Percentiles rank a stretch among this genome's conserved stretches.
These are phyloP conservation scores for Bugula neritina DNA, from an alignment of 2,888 invertebrate species.

Conservation along the genomic window DNA sequence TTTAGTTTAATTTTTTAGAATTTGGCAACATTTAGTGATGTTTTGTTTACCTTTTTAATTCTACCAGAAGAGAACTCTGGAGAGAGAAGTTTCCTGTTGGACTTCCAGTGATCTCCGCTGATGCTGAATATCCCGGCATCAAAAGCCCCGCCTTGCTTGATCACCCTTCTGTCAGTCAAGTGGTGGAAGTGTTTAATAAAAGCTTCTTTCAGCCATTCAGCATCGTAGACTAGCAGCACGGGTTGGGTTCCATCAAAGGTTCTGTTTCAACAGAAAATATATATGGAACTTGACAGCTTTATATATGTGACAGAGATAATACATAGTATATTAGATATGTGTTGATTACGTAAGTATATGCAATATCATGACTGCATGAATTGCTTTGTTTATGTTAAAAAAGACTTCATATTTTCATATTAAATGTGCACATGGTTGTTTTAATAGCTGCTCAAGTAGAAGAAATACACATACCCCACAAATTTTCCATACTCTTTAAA, in stretches of 20 bases:
- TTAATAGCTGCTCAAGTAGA: neutral
- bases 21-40: neutral
- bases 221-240: neutral
- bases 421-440: neutral
- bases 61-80: constrained; percentile 14
- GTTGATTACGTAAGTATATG: too few relatives aligned
- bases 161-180: neutral
- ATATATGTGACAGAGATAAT: too few relatives aligned
- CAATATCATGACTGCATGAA: too few relatives aligned
- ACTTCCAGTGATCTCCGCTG: constrained; percentile 12
- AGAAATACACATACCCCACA: constrained; percentile 3
- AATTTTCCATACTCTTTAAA: constrained; percentile 1
- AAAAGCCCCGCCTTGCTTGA: neutral
- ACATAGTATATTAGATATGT: too few relatives aligned
- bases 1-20: too few relatives aligned
- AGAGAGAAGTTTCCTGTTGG: neutral
- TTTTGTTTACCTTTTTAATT: neutral
- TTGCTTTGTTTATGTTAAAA: too few relatives aligned
- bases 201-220: neutral
- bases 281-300: too few relatives aligned
- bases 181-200: neutral
- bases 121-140: neutral
- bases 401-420: too few relatives aligned
- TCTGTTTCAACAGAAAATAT: neutral
- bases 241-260: neutral